Percentiles rank a stretch among this genome's conserved stretches.
Conservation (phyloP, 2,888 invertebrate species). For the Pristionchus fissidentatus region DNA sequence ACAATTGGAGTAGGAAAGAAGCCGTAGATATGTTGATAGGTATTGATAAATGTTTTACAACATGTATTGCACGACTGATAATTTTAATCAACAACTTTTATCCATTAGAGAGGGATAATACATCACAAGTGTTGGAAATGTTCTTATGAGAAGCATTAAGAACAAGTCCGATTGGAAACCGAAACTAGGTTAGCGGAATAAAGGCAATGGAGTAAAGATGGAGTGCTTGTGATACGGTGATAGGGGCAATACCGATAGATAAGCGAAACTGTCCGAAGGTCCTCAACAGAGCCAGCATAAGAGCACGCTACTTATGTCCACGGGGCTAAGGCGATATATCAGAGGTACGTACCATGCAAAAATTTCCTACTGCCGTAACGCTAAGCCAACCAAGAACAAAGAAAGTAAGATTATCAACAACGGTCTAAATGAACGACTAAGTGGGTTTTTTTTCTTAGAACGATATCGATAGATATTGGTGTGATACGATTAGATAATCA, state of each 20-base stretch:
- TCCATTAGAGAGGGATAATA: neutral
- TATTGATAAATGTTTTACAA: neutral
- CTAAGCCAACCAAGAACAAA: conserved; percentile 15
- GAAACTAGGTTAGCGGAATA: neutral
- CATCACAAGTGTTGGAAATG: conserved; percentile 16
- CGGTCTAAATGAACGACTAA: conserved; percentile 21
- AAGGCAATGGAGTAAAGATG: conserved; percentile 25
- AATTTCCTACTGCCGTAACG: neutral
- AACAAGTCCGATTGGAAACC: neutral
- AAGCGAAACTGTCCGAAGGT: conserved; percentile 5
- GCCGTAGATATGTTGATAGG: neutral
- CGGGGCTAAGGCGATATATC: neutral
- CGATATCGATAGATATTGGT: neutral
- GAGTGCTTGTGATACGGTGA: conserved; percentile 27
- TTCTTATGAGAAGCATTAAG: neutral
- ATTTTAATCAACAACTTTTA: conserved; percentile 24
- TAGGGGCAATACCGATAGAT: conserved; percentile 27
- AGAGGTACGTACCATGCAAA: neutral
- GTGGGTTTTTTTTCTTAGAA: too few species aligned
- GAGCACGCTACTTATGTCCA: neutral
- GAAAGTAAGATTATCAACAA: conserved; percentile 35
- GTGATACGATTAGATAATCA: neutral
- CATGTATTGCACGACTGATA: conserved; percentile 1
- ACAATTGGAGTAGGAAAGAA: conserved; percentile 20
- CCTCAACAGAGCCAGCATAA: neutral